phyloP scores from a whole-genome alignment of 1,140 invertebrate genomes.

The Drosophila ercepeae region DNA sequence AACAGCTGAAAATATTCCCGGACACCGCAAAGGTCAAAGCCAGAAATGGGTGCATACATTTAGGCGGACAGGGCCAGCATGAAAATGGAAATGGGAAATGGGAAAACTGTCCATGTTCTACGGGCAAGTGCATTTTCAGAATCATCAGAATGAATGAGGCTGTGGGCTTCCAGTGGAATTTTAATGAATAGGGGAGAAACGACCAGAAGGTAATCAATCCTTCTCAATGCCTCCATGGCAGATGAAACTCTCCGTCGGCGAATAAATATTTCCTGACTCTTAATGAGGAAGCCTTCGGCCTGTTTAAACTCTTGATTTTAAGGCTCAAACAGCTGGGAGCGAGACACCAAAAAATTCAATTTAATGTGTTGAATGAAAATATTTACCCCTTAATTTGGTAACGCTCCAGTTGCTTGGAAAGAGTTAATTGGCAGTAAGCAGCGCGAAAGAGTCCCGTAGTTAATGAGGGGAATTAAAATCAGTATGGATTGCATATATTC shows the following conservation, averaged over 20 bases:
- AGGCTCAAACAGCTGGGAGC: not conserved
- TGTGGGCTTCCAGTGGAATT: not conserved
- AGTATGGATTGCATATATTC: not conserved
- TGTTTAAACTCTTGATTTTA: not conserved
- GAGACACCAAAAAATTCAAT: slow-evolving; percentile 7
- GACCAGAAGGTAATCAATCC: not conserved
- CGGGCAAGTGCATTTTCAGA: not conserved
- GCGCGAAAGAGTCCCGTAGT: slow-evolving; percentile 4
- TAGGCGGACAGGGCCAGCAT: not conserved
- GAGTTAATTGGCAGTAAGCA: slow-evolving; percentile 17
- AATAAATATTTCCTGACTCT: not conserved
- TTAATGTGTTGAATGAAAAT: slow-evolving; percentile 12
- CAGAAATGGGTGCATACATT: slow-evolving; percentile 15
- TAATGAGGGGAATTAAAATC: slow-evolving; percentile 19
- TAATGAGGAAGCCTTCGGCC: not conserved
- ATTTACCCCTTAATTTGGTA: slow-evolving; percentile 29
- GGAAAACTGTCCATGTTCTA: not conserved
- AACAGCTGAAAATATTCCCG: slow-evolving; percentile 31
- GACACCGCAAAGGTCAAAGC: slow-evolving; percentile 2
- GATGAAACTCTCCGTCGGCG: not conserved
- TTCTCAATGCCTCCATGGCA: not conserved
- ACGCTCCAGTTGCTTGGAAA: slow-evolving; percentile 9
- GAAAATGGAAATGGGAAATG: slow-evolving; percentile 1
- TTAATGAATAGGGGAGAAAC: not conserved
- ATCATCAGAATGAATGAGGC: not conserved